These are phyloP conservation scores for Phylloscopus collybita DNA, from an alignment of 2,797 vertebrate species.

Conservation along the genomic window DNA sequence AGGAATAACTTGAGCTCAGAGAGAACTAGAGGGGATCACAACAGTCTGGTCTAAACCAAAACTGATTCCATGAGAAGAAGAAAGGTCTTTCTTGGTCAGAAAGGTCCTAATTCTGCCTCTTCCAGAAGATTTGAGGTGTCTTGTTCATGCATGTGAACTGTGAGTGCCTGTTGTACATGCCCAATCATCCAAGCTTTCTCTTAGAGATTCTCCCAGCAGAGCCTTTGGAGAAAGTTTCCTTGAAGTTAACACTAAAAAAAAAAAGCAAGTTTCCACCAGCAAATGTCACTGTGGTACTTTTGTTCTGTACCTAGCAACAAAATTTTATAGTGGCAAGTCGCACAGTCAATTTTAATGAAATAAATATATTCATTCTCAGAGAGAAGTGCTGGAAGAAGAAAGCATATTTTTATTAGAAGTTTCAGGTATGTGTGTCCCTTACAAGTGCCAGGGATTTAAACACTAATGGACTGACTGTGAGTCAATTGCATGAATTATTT, in stretches of 20 bases:
- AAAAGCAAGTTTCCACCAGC: not conserved
- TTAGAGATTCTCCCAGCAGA: not conserved
- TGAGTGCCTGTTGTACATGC: accelerated
- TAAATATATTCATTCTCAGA: not conserved
- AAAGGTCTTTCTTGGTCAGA: not conserved
- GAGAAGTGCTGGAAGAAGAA: not conserved
- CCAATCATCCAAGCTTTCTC: not conserved
- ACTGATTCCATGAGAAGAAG: not conserved
- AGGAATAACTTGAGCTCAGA: not conserved
- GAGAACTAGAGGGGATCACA: accelerated
- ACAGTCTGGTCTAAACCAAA: not conserved
- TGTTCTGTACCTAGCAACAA: not conserved
- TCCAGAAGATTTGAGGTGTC: not conserved
- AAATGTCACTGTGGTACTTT: not conserved
- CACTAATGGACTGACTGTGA: not conserved
- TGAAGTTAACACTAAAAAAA: not conserved
- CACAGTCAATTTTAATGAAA: not conserved
- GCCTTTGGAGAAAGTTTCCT: not conserved
- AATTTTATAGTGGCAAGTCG: not conserved
- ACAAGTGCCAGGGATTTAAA: not conserved
- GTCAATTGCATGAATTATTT: not conserved
- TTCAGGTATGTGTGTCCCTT: not conserved
- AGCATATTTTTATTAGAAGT: not conserved
- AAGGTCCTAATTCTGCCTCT: not conserved
- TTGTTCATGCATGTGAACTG: not conserved